Percentiles rank a stretch among this genome's conserved stretches.
phyloP scores from a whole-genome alignment of 2,113 vertebrate genomes.

The Apteryx owenii region DNA sequence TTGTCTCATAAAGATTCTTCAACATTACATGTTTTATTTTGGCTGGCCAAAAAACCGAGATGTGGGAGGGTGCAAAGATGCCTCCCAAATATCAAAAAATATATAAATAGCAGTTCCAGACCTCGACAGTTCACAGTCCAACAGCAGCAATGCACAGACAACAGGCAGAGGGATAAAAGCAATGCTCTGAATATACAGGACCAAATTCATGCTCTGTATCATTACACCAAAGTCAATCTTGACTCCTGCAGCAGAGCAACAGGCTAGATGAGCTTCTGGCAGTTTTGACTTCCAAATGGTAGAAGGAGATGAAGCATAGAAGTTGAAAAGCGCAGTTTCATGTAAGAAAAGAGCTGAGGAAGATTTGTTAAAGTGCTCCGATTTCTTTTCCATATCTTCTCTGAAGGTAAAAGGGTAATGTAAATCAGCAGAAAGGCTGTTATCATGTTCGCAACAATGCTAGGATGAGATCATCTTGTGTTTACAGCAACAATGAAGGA shows the following conservation, averaged over 20 bases:
- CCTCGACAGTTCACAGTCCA: neutral
- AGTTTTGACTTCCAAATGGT: neutral
- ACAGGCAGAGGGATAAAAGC: neutral
- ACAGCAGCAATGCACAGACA: neutral
- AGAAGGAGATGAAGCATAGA: neutral
- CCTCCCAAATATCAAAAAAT: neutral
- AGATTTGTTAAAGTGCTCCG: neutral
- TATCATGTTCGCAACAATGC: rapidly evolving
- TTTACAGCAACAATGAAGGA: neutral
- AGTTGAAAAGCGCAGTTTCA: neutral
- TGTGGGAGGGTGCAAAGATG: neutral
- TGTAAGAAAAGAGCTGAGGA: neutral
- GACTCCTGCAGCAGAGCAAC: neutral
- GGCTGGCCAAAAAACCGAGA: neutral
- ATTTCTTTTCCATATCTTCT: neutral
- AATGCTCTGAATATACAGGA: rapidly evolving
- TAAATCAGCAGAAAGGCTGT: neutral
- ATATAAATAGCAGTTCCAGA: neutral
- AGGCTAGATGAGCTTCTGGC: neutral
- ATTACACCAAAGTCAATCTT: neutral
- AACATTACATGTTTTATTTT: neutral
- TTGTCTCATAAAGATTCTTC: neutral
- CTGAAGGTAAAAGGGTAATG: neutral
- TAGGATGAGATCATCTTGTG: rapidly evolving
- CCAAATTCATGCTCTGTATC: neutral